Base-by-base conservation (phyloP, 2,888 invertebrate genomes). In the Osmoderma eremita region DNA sequence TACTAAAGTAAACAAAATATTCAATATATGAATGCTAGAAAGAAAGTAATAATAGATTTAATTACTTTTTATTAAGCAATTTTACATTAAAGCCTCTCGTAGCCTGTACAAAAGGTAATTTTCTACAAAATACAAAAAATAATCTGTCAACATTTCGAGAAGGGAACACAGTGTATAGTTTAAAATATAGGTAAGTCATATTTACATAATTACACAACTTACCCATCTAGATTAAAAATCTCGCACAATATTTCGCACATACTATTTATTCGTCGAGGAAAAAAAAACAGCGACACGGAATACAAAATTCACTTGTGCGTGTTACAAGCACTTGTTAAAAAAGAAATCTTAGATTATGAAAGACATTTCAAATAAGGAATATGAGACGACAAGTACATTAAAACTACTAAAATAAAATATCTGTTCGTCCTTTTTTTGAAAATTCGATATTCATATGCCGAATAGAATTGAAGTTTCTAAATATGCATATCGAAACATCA, bases 81-180 rank as follows among this genome's bases (percentile, higher is more conserved):
- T 79, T 81, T 81, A 81, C 80, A 80, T 79, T 78, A 80, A 81
- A 80, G 80, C 80, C 78, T 77, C 76, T 79, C 76, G 79, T 76
- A 82, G 80, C 80, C 81, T 81, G 81, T 81, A 81, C 81, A 81
- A 75, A 77, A 77, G 74, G 80, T 80, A 80, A 79, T 77, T 75
- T 78, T 78, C 78, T 76, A 67, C 36, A 67, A 61, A 61, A 61
- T 61, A 61, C 58, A 61, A 67, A 49, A 65, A 66, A 61, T 50
- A 62, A 71, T 66, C 54, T 58, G 50, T 42, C 58, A 65, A 65
- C 41, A 54, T 54, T 65, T 48, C 39, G 58, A 61, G 58, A 45
- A 45, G 45, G 58, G 58, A 61, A 61, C 58, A 61, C 58, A 61
- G 39, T 53, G 53, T 58, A 38, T 38, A 62, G 53, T 65, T 58